Evolutionary conservation across 2,113 vertebrate genomes (phyloP).

Genomic region (Archilochus colubris): DNA sequence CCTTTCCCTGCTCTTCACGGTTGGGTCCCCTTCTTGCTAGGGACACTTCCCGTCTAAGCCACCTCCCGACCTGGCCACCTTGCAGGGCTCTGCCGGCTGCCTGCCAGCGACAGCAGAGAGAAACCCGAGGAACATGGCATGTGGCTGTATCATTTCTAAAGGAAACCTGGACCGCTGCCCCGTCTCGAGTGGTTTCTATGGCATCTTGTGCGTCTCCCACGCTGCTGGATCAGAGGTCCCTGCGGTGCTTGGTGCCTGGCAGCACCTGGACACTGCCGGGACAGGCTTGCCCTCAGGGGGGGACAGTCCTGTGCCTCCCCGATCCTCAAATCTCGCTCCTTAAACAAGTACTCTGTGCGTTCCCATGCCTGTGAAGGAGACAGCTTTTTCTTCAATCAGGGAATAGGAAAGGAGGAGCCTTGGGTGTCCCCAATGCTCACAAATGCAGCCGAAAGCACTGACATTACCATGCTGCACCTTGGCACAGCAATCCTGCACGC

Average conservation of each 20-base stretch:
- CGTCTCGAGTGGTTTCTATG: fast-evolving
- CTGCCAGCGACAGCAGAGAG: neutral
- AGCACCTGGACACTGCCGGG: neutral
- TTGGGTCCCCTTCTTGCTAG: neutral
- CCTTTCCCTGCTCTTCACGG: neutral
- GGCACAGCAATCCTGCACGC: neutral
- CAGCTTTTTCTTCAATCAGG: neutral
- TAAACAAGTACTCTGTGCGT: neutral
- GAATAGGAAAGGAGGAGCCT: neutral
- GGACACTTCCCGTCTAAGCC: no score
- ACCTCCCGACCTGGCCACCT: neutral
- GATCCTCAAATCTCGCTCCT: neutral
- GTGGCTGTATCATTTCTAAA: neutral
- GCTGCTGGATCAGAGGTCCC: neutral
- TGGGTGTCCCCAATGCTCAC: neutral
- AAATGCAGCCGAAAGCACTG: fast-evolving
- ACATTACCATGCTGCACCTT: fast-evolving
- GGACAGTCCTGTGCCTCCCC: neutral
- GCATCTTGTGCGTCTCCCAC: conserved; percentile 37
- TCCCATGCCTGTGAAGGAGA: neutral
- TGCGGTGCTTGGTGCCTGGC: neutral
- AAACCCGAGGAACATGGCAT: neutral
- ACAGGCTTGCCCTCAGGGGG: neutral
- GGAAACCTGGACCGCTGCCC: conserved; percentile 33
- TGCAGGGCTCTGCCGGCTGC: neutral